Base-by-base conservation (phyloP, 2,888 invertebrate species). In the Stenodema calcarata region DNA sequence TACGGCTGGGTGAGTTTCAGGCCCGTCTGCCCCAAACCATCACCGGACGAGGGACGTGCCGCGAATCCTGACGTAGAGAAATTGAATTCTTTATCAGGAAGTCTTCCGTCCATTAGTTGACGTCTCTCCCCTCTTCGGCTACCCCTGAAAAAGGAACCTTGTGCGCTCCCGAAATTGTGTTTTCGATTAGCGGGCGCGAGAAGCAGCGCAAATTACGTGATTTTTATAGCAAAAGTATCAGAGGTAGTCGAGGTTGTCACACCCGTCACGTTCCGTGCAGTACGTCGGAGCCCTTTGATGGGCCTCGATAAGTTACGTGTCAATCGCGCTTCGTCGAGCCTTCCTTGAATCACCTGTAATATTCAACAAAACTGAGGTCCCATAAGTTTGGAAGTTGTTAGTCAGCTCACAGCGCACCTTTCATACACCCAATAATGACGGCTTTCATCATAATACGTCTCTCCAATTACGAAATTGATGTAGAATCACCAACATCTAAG, bases 21-120 rank as follows among this genome's bases (percentile, higher is more conserved):
- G 23, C 62, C 62, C 62, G 62, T 62, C 62, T 23, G 62, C 62
- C 73, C 35, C 73, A 16, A 50, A 80, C 80, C 50, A 54, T 44
- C 47, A 70, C 82, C 69, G 41, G 18, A 41, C 35, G 35, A 42
- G 30, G 30, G 62, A 84, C 84, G 84, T 84, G 84, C 42, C 11
- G 44, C 28, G 73, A 73, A 47, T 73, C 42, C 84, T 44, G 73
- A 84, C 73, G 84, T 47, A 70, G 28, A 84, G 84, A 84, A 84
- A 84, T 50, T 84, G 84, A 84, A 84, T 84, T 84, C 84, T 84
- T 84, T 84, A 84, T 84, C 84, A 84, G 73, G 35, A 84, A 84
- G 70, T 84, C 84, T 70, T 84, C 75, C 84, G 82, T 84, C 84
- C 84, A 84, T 84, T 84, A 84, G 84, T 50, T 50, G 30, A 35